Percentiles rank a stretch among this genome's conserved stretches.
Conservation (phyloP, 2,797 vertebrate genomes). For the Sebastes jordani region DNA sequence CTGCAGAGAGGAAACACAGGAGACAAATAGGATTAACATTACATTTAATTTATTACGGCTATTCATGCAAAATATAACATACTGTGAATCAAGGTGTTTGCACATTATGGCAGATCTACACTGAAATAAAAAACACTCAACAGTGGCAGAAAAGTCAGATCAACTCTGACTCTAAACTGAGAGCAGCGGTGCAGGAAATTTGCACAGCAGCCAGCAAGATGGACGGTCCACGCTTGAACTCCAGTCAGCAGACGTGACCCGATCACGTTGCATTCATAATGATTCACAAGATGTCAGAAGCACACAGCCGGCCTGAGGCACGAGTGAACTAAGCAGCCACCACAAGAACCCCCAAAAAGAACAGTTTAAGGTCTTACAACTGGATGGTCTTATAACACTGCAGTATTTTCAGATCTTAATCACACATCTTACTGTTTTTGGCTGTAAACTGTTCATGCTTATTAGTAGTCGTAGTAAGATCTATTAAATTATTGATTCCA, state of each 20-base stretch:
- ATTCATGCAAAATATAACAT: background rate
- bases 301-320: background rate
- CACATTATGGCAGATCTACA: background rate
- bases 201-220: background rate
- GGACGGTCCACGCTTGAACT: background rate
- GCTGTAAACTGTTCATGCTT: background rate
- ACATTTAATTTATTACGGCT: background rate
- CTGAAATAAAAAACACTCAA: background rate
- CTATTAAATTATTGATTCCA: background rate
- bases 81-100: background rate
- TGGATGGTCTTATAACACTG: background rate
- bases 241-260: background rate
- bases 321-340: background rate
- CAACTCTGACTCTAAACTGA: background rate
- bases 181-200: background rate
- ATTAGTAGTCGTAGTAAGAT: background rate
- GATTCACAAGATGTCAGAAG: background rate
- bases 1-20: conserved; percentile 69
- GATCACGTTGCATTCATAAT: background rate
- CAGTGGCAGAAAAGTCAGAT: background rate
- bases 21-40: background rate
- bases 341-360: background rate
- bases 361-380: background rate
- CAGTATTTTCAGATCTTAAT: background rate
- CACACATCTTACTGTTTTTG: background rate